Evolutionary conservation across 2,113 vertebrate genomes (phyloP).

Genomic region (Seriola rivoliana): DNA sequence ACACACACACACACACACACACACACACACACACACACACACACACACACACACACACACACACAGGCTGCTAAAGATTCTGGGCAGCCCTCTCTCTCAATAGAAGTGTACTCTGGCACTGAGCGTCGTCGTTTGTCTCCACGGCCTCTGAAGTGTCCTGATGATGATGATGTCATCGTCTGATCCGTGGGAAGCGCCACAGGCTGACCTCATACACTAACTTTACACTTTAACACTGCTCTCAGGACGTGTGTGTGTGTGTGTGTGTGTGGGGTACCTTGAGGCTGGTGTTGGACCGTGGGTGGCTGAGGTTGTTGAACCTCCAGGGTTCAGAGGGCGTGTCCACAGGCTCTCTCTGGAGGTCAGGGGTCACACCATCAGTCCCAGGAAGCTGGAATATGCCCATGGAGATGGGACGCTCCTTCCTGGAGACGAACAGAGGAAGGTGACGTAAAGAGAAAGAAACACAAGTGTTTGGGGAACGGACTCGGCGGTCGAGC

Average conservation of each 20-base stretch:
- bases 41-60: slow-evolving; percentile 23
- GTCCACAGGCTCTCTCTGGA: slow-evolving; percentile 87
- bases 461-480: neutral
- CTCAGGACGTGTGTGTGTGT: neutral
- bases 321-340: slow-evolving; percentile 92
- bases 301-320: slow-evolving; percentile 91
- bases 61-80: slow-evolving; percentile 73
- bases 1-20: slow-evolving; percentile 44
- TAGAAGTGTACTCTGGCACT: slow-evolving; percentile 63
- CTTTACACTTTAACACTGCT: slow-evolving; percentile 10
- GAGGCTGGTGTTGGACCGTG: slow-evolving; percentile 93
- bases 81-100: slow-evolving; percentile 59
- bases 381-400: slow-evolving; percentile 90
- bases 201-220: slow-evolving; percentile 20
- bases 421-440: slow-evolving; percentile 88
- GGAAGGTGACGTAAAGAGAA: neutral
- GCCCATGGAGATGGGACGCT: slow-evolving; percentile 94
- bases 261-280: slow-evolving; percentile 84
- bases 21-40: slow-evolving; percentile 39
- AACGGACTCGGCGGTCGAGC: neutral
- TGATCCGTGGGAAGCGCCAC: slow-evolving; percentile 63
- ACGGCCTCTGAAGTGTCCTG: slow-evolving; percentile 35
- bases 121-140: slow-evolving; percentile 33
- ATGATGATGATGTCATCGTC: slow-evolving; percentile 75
- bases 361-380: slow-evolving; percentile 90